These are phyloP conservation scores for Drosophila suboccidentalis DNA, from an alignment of 2,888 invertebrate species.

Conservation along the genomic window DNA sequence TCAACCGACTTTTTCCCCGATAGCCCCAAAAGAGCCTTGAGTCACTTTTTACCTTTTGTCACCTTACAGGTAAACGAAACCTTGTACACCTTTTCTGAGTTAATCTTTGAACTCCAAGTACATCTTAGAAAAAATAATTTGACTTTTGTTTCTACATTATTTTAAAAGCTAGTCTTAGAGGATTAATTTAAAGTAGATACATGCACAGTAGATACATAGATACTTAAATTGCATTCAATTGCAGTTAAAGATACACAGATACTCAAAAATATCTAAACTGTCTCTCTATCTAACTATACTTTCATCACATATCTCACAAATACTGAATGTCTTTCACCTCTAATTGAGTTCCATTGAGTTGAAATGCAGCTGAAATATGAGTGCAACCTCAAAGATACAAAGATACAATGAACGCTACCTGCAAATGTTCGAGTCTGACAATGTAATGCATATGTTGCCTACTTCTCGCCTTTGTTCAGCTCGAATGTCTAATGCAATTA, in stretches of 20 bases:
- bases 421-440: neutral
- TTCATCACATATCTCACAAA: neutral
- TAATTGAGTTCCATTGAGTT: neutral
- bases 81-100: too few species aligned
- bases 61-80: too few species aligned
- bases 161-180: too few species aligned
- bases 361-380: slow-evolving; percentile 14
- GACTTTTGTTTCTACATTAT: too few species aligned
- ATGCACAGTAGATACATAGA: neutral
- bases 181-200: too few species aligned
- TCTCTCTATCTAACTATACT: neutral
- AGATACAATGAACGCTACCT: slow-evolving; percentile 14
- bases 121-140: too few species aligned
- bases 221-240: neutral
- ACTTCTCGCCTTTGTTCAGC: neutral
- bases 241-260: slow-evolving; percentile 3
- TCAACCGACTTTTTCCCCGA: too few species aligned
- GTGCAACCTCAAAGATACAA: slow-evolving; percentile 13
- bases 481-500: slow-evolving; percentile 28
- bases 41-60: too few species aligned
- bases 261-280: neutral
- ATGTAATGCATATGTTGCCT: neutral
- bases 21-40: too few species aligned
- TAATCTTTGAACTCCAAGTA: too few species aligned
- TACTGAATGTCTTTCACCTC: neutral